Conservation (phyloP, 2,888 invertebrate species). For the Melanchra persicariae region DNA sequence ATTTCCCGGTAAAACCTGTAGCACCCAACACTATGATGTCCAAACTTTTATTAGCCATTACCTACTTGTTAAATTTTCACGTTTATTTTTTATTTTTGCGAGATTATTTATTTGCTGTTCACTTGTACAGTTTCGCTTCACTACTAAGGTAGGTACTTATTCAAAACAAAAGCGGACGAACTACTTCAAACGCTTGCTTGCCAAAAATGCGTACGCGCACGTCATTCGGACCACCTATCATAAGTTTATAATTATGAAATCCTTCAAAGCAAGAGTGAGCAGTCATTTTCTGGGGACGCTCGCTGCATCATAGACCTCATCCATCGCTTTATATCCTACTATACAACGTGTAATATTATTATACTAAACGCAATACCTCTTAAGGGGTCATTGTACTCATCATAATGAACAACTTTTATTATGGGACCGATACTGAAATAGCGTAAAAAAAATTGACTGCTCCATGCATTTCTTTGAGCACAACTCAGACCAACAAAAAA, state of each 20-base stretch:
- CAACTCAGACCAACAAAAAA: no score
- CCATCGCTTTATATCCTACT: no score
- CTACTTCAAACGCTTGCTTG: slow-evolving; percentile 4
- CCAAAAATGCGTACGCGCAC: neutral
- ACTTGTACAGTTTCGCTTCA: neutral
- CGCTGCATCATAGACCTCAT: no score
- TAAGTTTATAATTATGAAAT: neutral
- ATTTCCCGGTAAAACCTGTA: slow-evolving; percentile 74
- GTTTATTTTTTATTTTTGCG: neutral
- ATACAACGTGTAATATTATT: no score
- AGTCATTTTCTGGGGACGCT: no score
- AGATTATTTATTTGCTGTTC: neutral
- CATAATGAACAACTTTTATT: no score
- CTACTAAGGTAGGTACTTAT: neutral
- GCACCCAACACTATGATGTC: slow-evolving; percentile 75
- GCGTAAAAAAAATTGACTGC: no score
- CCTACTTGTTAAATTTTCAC: neutral
- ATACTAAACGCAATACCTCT: no score
- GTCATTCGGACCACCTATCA: neutral
- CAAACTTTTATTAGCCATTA: slow-evolving; percentile 54
- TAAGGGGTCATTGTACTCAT: no score
- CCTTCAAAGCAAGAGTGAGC: no score
- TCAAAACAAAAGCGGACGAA: slow-evolving; percentile 20
- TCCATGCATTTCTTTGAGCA: no score
- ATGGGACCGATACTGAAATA: no score